Conservation (phyloP, 2,797 vertebrate genomes). For the Peromyscus attwateri region DNA sequence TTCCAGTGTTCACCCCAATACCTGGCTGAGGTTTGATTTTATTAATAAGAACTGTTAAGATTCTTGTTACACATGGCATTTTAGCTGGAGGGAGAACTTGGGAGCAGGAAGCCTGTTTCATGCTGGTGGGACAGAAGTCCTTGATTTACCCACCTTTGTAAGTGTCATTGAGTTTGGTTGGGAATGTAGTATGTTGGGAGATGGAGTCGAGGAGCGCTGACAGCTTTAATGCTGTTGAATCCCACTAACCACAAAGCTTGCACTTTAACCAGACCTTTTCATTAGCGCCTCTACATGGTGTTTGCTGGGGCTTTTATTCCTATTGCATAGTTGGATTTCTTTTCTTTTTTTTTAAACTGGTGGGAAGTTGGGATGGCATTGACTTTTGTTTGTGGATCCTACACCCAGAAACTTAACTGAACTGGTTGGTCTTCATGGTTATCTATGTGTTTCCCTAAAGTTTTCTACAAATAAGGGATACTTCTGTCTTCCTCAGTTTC, state of each 20-base stretch:
- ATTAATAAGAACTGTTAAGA: too few relatives aligned
- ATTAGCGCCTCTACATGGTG: background rate
- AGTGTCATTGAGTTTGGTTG: background rate
- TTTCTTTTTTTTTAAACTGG: background rate
- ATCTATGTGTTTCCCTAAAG: background rate
- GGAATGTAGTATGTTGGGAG: background rate
- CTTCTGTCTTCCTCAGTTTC: background rate
- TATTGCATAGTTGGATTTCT: background rate
- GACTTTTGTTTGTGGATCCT: background rate
- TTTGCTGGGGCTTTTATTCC: background rate
- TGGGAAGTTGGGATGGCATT: background rate
- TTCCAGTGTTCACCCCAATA: too few relatives aligned
- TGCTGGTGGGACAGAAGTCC: background rate
- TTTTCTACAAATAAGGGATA: background rate
- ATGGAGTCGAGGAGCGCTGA: background rate
- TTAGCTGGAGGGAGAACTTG: background rate
- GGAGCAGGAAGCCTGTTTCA: background rate
- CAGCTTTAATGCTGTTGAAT: accelerated
- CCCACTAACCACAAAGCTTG: background rate
- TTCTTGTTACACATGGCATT: background rate
- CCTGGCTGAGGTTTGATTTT: too few relatives aligned
- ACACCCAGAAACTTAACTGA: background rate
- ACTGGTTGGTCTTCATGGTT: background rate
- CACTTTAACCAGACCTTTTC: background rate
- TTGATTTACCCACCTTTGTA: background rate